These are phyloP conservation scores for Sitobion miscanthi DNA, from an alignment of 1,140 invertebrate species.

Conservation along the genomic window DNA sequence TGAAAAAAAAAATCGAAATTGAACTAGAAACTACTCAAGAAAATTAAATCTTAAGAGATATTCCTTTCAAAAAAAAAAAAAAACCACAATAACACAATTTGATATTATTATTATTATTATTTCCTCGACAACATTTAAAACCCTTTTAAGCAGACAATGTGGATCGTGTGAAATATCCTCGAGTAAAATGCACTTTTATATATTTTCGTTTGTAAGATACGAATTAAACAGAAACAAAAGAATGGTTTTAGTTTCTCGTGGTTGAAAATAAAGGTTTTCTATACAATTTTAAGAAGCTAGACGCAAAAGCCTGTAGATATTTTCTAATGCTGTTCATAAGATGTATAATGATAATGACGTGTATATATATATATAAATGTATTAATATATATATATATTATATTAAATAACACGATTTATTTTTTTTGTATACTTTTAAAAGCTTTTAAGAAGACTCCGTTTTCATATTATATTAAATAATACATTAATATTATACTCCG, in stretches of 20 bases:
- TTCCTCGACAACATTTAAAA: neutral
- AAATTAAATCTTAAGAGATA: neutral
- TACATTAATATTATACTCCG: neutral
- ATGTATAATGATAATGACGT: neutral
- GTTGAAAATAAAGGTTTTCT: neutral
- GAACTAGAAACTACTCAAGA: neutral
- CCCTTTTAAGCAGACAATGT: neutral
- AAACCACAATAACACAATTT: neutral
- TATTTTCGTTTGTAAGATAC: neutral
- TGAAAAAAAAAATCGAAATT: neutral
- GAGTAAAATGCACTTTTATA: neutral
- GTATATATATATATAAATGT: neutral
- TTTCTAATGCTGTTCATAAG: neutral
- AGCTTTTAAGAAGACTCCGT: neutral
- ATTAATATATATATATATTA: neutral
- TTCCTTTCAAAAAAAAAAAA: neutral
- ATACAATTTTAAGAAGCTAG: neutral
- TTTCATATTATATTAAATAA: neutral
- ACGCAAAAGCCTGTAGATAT: neutral
- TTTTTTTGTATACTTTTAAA: neutral
- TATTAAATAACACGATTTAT: neutral
- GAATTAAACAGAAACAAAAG: neutral
- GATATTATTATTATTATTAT: neutral
- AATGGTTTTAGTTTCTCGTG: neutral
- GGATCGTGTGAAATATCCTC: neutral